phyloP scores from a whole-genome alignment of 2,888 invertebrate species.

The Pyrrhosoma nymphula region DNA sequence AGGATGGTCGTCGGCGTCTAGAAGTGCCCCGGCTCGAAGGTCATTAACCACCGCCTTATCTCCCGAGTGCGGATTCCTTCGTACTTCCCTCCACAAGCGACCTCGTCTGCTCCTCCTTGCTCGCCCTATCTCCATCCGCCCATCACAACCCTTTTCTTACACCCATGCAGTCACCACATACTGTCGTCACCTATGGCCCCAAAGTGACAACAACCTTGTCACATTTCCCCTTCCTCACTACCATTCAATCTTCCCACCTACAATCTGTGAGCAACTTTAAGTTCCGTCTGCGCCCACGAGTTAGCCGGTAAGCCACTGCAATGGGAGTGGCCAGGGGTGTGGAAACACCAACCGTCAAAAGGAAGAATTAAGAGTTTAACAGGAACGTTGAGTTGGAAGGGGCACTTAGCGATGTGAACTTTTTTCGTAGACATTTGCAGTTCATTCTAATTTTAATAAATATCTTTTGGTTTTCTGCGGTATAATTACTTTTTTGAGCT shows the following conservation, averaged over 20 bases:
- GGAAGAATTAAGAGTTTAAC: no score
- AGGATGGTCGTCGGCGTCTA: background rate
- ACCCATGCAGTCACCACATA: background rate
- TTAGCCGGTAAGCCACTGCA: no score
- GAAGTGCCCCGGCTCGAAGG: slow-evolving; percentile 46
- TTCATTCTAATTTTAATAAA: no score
- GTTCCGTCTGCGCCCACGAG: no score
- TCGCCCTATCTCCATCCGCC: background rate
- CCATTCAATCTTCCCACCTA: background rate
- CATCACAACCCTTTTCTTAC: background rate
- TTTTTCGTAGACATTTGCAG: no score
- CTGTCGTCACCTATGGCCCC: background rate
- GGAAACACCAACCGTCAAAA: no score
- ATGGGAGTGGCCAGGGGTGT: no score
- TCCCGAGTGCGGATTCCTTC: slow-evolving; percentile 20
- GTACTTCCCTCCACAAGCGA: background rate
- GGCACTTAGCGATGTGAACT: no score
- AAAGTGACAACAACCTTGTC: background rate
- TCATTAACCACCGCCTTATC: slow-evolving; percentile 60
- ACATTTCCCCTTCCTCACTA: background rate
- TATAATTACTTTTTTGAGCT: no score
- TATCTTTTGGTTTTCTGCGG: no score
- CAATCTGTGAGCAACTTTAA: no score
- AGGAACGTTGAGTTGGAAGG: no score
- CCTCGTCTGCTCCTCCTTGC: slow-evolving; percentile 24